These are phyloP conservation scores for Neosilurus hyrtlii DNA, from an alignment of 2,797 vertebrate species.

Conservation along the genomic window DNA sequence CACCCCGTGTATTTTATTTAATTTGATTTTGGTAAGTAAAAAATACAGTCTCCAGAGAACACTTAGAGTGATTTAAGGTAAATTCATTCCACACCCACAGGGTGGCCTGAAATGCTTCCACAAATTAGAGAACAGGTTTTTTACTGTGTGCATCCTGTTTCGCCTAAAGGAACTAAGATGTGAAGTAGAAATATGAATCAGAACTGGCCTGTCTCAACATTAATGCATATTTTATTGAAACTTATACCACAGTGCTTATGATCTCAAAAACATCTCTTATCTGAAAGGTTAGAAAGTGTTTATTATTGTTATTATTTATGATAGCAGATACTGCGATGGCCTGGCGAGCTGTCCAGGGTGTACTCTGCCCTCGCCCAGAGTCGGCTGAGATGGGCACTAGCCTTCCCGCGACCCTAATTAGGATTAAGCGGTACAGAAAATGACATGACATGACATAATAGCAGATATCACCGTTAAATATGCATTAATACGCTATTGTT, in stretches of 20 bases:
- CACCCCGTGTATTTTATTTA: not conserved
- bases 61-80: not conserved
- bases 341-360: no score
- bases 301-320: not conserved
- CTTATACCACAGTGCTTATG: not conserved
- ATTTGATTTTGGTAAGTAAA: not conserved
- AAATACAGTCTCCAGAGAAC: not conserved
- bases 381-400: no score
- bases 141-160: not conserved
- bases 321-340: no score
- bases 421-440: no score
- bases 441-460: no score
- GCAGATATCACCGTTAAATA: no score
- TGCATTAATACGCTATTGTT: not conserved
- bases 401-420: no score
- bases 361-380: no score
- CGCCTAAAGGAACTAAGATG: not conserved
- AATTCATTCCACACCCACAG: not conserved
- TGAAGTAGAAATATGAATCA: not conserved
- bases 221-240: not conserved
- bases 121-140: conserved; percentile 1
- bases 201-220: conserved; percentile 12
- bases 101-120: not conserved
- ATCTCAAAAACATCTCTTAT: not conserved
- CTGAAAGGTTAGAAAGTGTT: not conserved